Evolutionary conservation across 2,888 invertebrate species (phyloP), one percentile per base, ranked within the genome.

Genomic region (Drosophila atroscutellata): DNA sequence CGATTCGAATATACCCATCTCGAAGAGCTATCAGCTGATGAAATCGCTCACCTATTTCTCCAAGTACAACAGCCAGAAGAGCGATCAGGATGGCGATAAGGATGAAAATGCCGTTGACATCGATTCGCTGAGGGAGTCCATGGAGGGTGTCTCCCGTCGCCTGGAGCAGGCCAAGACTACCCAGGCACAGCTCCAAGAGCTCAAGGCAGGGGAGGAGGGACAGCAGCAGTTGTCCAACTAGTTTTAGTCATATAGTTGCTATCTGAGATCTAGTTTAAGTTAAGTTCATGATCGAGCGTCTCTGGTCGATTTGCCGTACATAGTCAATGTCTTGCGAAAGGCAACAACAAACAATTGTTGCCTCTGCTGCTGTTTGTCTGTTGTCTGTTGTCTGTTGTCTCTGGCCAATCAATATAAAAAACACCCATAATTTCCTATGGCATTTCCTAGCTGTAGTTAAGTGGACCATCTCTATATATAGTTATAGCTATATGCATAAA

Each of bases 21-120:
- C 97, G 36, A 97, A 98, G 93, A 97, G 97, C 92, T 98, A 97
- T 92, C 97, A 98, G 92, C 94, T 98, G 6, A 97, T 98, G 97
- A 97, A 97, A 92, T 97, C 97, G 0, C 93, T 98, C 13, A 97
- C 97, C 0, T 97, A 97, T 94, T 97, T 97, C 93, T 97, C 97
- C 0, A 95, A 96, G 36, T 97, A 97, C 90, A 96, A 96, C 91
- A 97, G 52, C 8, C 81, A 71, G 47, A 83, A 85, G 45, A 77
- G 80, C 30, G 83, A 89, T 7, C 84, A 85, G 42, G 82, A 77
- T 9, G 67, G 76, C n/a, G 78, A 78, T 20, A 88, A 86, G 56
- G 83, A 83, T 61, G 89, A 85, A 15, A 90, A 86, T 37, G 87
- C 89, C 18, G 74, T 91, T 3, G 89, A 91, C 51, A 85, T 91